Percentiles rank a stretch among this genome's conserved stretches.
Evolutionary conservation across 2,797 vertebrate species (phyloP).

Genomic region (Allenopithecus nigroviridis): DNA sequence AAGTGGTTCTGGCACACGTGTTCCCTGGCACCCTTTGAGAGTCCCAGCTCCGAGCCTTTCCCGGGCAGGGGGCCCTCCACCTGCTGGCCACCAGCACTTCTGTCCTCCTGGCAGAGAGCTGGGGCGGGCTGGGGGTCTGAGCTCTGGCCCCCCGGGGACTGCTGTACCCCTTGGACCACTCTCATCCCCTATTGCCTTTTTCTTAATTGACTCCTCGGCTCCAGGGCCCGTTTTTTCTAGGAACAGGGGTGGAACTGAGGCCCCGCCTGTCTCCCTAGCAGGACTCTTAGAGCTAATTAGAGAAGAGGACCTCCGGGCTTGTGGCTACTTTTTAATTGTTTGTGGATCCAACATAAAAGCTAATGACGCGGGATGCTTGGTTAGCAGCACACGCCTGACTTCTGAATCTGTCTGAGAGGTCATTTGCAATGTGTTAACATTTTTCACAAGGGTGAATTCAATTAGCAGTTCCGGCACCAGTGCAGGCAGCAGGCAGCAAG

Average conservation of each 20-base stretch:
- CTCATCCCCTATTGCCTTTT: constrained; percentile 57
- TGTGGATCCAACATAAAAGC: constrained; percentile 80
- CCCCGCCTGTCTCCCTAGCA: constrained; percentile 76
- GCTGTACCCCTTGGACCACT: neutral
- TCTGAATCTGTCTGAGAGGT: constrained; percentile 79
- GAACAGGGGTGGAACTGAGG: constrained; percentile 76
- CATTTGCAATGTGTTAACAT: constrained; percentile 81
- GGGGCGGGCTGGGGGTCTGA: constrained; percentile 43
- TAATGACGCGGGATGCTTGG: constrained; percentile 73
- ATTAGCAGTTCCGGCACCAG: constrained; percentile 56
- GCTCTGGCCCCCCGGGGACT: constrained; percentile 35
- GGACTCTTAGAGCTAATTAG: constrained; percentile 84
- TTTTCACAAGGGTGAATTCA: constrained; percentile 80
- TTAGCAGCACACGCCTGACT: constrained; percentile 65
- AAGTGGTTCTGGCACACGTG: fast-evolving
- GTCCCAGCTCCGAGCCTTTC: neutral
- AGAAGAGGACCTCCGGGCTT: constrained; percentile 80
- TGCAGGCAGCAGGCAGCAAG: fast-evolving
- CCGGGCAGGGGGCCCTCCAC: neutral
- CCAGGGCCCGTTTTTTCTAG: constrained; percentile 76
- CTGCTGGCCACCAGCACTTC: no score
- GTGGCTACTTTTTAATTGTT: constrained; percentile 85
- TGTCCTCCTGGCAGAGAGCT: constrained; percentile 58
- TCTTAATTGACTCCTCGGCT: constrained; percentile 83
- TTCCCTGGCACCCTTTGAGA: neutral